These are phyloP conservation scores for Cephus pulcher DNA, from an alignment of 2,888 invertebrate species.

Conservation along the genomic window DNA sequence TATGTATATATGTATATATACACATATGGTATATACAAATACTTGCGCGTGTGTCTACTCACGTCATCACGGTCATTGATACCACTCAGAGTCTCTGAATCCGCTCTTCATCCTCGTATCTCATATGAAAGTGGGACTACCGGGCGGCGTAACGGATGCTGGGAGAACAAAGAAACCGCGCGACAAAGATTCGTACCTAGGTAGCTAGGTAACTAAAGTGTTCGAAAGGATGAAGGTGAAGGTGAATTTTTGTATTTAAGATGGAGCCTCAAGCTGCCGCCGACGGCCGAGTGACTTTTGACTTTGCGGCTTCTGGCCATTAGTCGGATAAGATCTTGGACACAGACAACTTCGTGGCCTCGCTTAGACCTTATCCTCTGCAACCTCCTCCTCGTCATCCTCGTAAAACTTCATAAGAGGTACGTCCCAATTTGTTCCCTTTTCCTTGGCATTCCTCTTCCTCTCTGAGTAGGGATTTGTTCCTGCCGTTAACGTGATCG, in stretches of 20 bases:
- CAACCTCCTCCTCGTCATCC: constrained; percentile 45
- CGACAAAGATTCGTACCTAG: neutral
- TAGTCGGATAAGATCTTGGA: constrained; percentile 57
- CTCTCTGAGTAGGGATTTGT: constrained; percentile 28
- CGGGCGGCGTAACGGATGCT: constrained; percentile 21
- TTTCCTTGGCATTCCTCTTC: constrained; percentile 24
- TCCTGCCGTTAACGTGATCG: constrained; percentile 50
- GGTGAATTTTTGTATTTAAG: too few species aligned
- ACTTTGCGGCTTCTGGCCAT: constrained; percentile 60
- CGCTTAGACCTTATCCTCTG: constrained; percentile 24
- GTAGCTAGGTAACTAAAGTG: too few species aligned
- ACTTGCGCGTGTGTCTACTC: too few species aligned
- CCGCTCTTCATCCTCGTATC: constrained; percentile 6
- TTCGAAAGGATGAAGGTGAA: too few species aligned
- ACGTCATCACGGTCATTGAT: neutral
- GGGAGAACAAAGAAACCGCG: constrained; percentile 9
- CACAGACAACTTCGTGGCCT: constrained; percentile 36
- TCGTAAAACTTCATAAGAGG: constrained; percentile 16
- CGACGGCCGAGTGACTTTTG: constrained; percentile 45
- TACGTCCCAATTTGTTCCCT: constrained; percentile 25
- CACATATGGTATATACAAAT: too few species aligned
- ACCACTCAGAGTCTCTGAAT: constrained; percentile 12
- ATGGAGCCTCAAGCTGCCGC: too few species aligned
- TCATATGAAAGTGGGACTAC: constrained; percentile 13
- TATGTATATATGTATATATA: too few species aligned